A percentile compares a stretch with the other conserved stretches of the same genome.
phyloP scores from a whole-genome alignment of 2,888 invertebrate genomes.

The Leptura quadrifasciata region DNA sequence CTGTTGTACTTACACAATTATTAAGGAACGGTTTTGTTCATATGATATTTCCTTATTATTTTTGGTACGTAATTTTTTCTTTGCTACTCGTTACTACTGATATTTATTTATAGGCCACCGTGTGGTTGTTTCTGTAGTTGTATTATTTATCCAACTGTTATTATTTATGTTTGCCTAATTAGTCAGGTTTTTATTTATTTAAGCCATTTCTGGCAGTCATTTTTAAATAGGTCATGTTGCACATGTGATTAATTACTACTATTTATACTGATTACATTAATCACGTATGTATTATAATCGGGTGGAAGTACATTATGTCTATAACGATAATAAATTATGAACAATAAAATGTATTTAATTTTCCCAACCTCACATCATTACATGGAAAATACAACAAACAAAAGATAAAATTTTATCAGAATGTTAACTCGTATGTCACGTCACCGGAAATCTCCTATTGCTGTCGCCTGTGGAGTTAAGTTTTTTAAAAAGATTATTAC shows the following conservation, averaged over 20 bases:
- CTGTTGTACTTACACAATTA: not conserved
- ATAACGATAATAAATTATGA: slow-evolving; percentile 54
- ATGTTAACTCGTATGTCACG: too few relatives aligned
- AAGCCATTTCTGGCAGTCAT: slow-evolving; percentile 70
- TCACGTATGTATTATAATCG: slow-evolving; percentile 74
- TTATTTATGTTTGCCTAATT: slow-evolving; percentile 60
- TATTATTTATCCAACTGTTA: slow-evolving; percentile 51
- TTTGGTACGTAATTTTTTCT: not conserved
- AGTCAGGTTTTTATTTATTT: slow-evolving; percentile 64
- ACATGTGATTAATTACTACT: slow-evolving; percentile 74
- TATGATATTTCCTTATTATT: not conserved
- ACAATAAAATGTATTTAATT: slow-evolving; percentile 8
- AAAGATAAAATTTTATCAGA: too few relatives aligned
- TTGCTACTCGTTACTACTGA: not conserved
- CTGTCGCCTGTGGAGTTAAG: too few relatives aligned
- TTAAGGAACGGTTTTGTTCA: not conserved
- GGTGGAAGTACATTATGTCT: slow-evolving; percentile 71
- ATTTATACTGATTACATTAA: slow-evolving; percentile 77
- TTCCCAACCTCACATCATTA: not conserved
- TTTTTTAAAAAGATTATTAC: too few relatives aligned
- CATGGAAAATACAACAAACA: too few relatives aligned
- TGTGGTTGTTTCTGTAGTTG: slow-evolving; percentile 42
- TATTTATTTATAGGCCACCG: slow-evolving; percentile 38
- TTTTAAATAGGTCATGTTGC: slow-evolving; percentile 74
- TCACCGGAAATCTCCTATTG: too few relatives aligned